Evolutionary conservation across 2,797 vertebrate species (phyloP), one percentile per base, ranked within the genome.

Genomic region (Cuculus canorus): DNA sequence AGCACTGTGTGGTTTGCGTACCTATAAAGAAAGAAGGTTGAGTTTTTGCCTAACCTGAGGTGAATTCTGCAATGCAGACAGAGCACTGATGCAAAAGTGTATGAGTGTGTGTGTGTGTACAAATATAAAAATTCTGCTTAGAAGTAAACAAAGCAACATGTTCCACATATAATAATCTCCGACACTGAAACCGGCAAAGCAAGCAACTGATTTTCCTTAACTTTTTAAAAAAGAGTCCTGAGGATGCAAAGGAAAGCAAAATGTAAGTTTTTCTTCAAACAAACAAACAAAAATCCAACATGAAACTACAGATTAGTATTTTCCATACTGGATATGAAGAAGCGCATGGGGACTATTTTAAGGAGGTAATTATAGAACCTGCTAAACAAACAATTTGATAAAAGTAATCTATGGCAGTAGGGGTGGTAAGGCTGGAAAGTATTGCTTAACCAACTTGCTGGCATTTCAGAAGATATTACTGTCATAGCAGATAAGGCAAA

Each of bases 401-500:
- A 48, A 94, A 95, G 50, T 73, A 65, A 93, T 88, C 59, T 92
- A 33, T 59, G 75, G 82, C 92, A 90, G 68, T 57, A 80, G 75
- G 80, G 68, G 47, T 41, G 93, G 78, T 54, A 85, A 48, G 70
- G 45, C 64, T 93, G 60, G 81, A 82, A 93, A 93, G 60, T 33
- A 70, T 93, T 95, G 88, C 94, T 77, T 90, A 95, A 92, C 35
- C n/a, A 88, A 82, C 41, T 54, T 68, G 81, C 80, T 92, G 75
- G 86, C 68, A 68, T 85, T 94, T 84, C 10, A 93, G 81, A 90
- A 93, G 90, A 75, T 92, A 93, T 35, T 82, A 65, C 37, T 88
- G 75, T 81, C 78, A 52, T 47, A 82, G 78, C 30, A 95, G 94
- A 95, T 94, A 96, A 93, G 71, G 90, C 30, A 92, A 93, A 96